Percentiles rank a stretch among this genome's conserved stretches.
phyloP scores from a whole-genome alignment of 2,888 invertebrate species.

The Ichneumoninae sp. region DNA sequence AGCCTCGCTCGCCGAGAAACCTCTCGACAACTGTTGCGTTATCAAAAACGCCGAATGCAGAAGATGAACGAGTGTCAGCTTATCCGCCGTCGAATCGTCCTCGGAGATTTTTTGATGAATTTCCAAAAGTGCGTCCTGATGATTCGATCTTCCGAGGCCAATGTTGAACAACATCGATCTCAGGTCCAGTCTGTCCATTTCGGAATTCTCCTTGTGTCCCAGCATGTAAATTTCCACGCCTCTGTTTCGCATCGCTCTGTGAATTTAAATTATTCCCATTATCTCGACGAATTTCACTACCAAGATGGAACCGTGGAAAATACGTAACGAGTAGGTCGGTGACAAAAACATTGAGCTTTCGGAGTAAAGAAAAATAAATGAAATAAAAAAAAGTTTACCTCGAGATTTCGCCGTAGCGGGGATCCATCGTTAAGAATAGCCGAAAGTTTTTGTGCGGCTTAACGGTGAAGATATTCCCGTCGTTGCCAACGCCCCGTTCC shows the following conservation, averaged over 20 bases:
- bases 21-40: constrained; percentile 88
- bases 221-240: constrained; percentile 94
- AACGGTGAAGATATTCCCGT: constrained; percentile 90
- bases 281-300: neutral
- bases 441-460: constrained; percentile 96
- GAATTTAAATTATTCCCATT: constrained; percentile 11
- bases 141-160: constrained; percentile 83
- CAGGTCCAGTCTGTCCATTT: constrained; percentile 83
- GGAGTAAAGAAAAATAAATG: constrained; percentile 16
- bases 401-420: constrained; percentile 97
- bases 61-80: constrained; percentile 88
- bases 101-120: constrained; percentile 84
- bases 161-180: constrained; percentile 85
- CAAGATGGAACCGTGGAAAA: neutral
- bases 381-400: constrained; percentile 84
- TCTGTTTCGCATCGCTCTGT: constrained; percentile 98
- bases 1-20: constrained; percentile 86
- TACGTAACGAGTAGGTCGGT: neutral
- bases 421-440: constrained; percentile 97
- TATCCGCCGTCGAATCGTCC: constrained; percentile 83
- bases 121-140: constrained; percentile 84
- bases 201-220: constrained; percentile 77
- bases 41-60: constrained; percentile 88
- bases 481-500: constrained; percentile 93
- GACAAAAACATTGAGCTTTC: neutral